A percentile compares a stretch with the other conserved stretches of the same genome.
Evolutionary conservation across 2,797 vertebrate genomes (phyloP).

Genomic region (Manis javanica): DNA sequence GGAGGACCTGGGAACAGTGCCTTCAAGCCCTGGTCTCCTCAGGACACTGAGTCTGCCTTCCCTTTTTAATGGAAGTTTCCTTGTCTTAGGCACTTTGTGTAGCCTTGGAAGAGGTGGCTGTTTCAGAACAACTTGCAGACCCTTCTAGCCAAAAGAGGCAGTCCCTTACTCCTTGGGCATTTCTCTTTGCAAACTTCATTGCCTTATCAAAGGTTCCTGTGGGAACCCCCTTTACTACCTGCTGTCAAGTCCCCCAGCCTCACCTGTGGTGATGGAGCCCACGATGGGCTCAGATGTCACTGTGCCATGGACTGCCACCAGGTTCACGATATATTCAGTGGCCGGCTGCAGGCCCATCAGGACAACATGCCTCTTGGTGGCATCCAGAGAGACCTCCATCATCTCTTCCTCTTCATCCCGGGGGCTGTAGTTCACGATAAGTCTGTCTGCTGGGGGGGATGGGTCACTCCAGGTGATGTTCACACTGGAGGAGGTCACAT

Average conservation of each 20-base stretch:
- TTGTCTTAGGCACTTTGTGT: neutral
- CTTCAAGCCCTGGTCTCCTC: neutral
- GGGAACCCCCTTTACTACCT: neutral
- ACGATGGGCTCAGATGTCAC: constrained; percentile 93
- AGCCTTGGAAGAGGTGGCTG: neutral
- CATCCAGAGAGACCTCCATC: constrained; percentile 92
- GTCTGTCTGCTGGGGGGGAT: constrained; percentile 94
- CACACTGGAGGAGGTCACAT: constrained; percentile 94
- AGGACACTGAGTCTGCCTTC: neutral
- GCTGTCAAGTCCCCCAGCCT: neutral
- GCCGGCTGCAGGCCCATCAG: constrained; percentile 93
- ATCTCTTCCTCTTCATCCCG: constrained; percentile 90
- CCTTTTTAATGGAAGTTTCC: neutral
- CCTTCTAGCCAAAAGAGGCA: neutral
- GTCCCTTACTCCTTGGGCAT: neutral
- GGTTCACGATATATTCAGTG: constrained; percentile 93
- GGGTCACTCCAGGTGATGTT: constrained; percentile 96
- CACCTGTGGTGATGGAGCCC: constrained; percentile 95
- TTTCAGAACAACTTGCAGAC: neutral
- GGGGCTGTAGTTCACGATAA: constrained; percentile 94
- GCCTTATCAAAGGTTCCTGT: neutral
- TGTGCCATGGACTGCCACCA: constrained; percentile 94
- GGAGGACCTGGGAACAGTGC: neutral
- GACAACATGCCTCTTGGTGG: constrained; percentile 91
- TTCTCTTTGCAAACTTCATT: neutral